Evolutionary conservation across 2,797 vertebrate species (phyloP), one percentile per base, ranked within the genome.

Genomic region (Alfaro cultratus): DNA sequence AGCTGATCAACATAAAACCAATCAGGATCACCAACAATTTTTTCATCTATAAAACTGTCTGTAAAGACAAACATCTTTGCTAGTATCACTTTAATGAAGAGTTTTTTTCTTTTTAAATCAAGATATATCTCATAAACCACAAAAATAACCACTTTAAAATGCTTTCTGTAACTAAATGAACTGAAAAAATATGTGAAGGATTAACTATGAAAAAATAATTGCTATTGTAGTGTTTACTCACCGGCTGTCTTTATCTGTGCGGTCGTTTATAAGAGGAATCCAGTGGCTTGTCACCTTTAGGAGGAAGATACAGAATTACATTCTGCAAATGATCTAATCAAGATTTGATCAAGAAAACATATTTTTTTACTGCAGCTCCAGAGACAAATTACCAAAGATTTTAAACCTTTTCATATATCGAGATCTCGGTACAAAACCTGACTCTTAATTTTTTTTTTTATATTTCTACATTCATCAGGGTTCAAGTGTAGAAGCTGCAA

Each of bases 161-260:
- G 6, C 9, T 7, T 21, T 29, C 23, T 77, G 39, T 26, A 21
- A 71, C 43, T 31, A 5, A 71, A 29, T 68, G 13, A 49, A 34
- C 29, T 31, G 1, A 64, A 26, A 29, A 13, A n/a, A 3, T 9
- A 45, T 5, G 11, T 39, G 34, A 21, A 21, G 34, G 21, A 10
- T 21, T 18, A 60, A 31, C 13, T 12, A 16, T 16, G 60, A 9
- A 36, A 36, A 3, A 36, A 34, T 18, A 10, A n/a, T 10, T 5
- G 18, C 5, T 55, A n/a, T 23, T 74, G 29, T 23, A 43, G 26
- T 0, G 26, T 64, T 71, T 16, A 86, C 91, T 81, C 95, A 99
- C 99, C 99, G 98, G 97, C 97, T 99, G 80, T 99, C 99, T 94
- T 99, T 99, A 93, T 99, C 98, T 29, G 96, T 99, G 93, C 97